Conservation (phyloP, 2,888 invertebrate species). For the Cryptosula pallasiana region DNA sequence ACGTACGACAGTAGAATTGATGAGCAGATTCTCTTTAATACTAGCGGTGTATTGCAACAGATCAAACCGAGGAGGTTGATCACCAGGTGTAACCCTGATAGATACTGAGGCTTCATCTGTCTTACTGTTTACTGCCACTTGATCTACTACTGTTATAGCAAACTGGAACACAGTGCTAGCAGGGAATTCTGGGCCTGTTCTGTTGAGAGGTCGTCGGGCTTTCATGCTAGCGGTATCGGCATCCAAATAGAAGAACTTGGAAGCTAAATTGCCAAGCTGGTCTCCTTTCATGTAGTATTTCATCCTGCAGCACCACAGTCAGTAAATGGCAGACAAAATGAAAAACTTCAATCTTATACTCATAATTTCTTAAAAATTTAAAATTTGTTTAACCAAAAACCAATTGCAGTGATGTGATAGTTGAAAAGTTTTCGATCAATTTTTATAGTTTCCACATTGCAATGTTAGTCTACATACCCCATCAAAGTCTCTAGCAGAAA, state of each 20-base stretch:
- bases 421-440: too few species aligned
- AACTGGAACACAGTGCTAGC: not conserved
- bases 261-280: constrained; percentile 28
- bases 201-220: constrained; percentile 5
- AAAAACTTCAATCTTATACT: too few species aligned
- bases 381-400: too few species aligned
- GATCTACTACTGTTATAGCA: not conserved
- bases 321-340: too few species aligned
- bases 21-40: not conserved
- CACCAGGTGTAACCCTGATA: not conserved
- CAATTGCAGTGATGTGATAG: too few species aligned
- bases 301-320: too few species aligned
- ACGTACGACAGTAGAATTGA: not conserved
- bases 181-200: constrained; percentile 7
- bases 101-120: constrained; percentile 14
- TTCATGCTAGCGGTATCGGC: not conserved
- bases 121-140: constrained; percentile 2
- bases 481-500: not conserved
- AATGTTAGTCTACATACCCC: not conserved
- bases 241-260: constrained; percentile 21
- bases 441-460: too few species aligned
- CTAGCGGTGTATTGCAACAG: not conserved
- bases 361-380: too few species aligned
- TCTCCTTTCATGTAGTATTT: constrained; percentile 30
- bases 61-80: constrained; percentile 25